A percentile compares a stretch with the other conserved stretches of the same genome.
These are phyloP conservation scores for Exaiptasia diaphana DNA, from an alignment of 64 coral and sea anemone genomes.

Conservation along the genomic window DNA sequence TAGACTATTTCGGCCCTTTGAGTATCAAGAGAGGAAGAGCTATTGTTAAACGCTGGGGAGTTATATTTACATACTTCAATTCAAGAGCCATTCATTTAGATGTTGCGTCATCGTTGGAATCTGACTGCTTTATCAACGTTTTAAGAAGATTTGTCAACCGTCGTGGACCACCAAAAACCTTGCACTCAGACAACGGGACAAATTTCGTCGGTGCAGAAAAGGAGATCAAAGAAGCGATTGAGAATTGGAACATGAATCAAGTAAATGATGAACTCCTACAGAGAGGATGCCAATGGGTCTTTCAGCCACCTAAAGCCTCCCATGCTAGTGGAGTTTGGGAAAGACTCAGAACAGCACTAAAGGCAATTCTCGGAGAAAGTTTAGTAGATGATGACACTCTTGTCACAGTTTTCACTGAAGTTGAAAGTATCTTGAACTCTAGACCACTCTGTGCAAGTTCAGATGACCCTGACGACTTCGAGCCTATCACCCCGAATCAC, in stretches of 20 bases:
- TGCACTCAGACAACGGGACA: too few species aligned
- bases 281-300: conserved; percentile 12
- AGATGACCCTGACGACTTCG: conserved; percentile 6
- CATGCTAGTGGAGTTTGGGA: background rate
- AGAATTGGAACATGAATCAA: conserved; percentile 31
- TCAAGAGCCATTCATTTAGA: background rate
- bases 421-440: conserved; percentile 12
- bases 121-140: too few species aligned
- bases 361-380: conserved; percentile 16
- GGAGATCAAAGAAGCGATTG: conserved; percentile 27
- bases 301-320: conserved; percentile 21
- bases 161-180: too few species aligned
- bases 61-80: background rate
- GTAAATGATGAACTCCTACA: conserved; percentile 32
- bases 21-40: background rate
- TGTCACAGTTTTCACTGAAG: background rate
- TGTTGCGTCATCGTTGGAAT: background rate
- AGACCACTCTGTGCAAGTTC: background rate
- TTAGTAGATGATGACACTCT: background rate
- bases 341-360: conserved; percentile 6
- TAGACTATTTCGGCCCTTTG: background rate
- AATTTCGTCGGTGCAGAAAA: too few species aligned
- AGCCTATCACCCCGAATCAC: conserved; percentile 1
- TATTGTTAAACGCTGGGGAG: background rate
- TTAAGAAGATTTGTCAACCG: too few species aligned